Evolutionary conservation across 2,113 vertebrate genomes (phyloP).

Genomic region (Silurus glanis): DNA sequence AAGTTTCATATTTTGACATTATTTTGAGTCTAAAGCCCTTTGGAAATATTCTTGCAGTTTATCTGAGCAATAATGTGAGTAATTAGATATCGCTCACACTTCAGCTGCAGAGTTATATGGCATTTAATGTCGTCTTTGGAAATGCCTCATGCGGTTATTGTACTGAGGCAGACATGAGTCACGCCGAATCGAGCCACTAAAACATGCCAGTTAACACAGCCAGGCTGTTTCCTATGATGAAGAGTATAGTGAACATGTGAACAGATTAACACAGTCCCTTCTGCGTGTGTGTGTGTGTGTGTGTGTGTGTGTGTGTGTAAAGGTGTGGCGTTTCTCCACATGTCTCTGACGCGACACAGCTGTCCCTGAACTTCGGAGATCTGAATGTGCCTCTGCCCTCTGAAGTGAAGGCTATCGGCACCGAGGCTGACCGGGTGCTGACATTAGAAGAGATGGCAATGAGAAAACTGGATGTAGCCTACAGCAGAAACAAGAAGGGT

Average conservation of each 20-base stretch:
- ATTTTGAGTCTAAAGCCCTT: background rate
- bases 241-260: background rate
- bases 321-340: conserved; percentile 86
- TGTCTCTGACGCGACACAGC: conserved; percentile 72
- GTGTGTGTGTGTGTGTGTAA: conserved; percentile 34
- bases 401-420: conserved; percentile 88
- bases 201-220: background rate
- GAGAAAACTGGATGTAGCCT: conserved; percentile 79
- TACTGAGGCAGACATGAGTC: background rate
- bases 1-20: background rate
- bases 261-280: background rate
- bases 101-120: background rate
- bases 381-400: conserved; percentile 82
- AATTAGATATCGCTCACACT: background rate
- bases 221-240: background rate
- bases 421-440: conserved; percentile 79
- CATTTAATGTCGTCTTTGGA: background rate
- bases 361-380: conserved; percentile 77
- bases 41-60: background rate
- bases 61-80: background rate
- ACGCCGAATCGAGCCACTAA: background rate
- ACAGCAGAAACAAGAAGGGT: conserved; percentile 75
- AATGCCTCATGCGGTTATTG: background rate
- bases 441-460: conserved; percentile 91
- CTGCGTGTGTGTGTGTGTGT: conserved; percentile 14